A percentile compares a stretch with the other conserved stretches of the same genome.
Evolutionary conservation across 2,797 vertebrate genomes (phyloP).

Genomic region (Ptychadena robeensis): DNA sequence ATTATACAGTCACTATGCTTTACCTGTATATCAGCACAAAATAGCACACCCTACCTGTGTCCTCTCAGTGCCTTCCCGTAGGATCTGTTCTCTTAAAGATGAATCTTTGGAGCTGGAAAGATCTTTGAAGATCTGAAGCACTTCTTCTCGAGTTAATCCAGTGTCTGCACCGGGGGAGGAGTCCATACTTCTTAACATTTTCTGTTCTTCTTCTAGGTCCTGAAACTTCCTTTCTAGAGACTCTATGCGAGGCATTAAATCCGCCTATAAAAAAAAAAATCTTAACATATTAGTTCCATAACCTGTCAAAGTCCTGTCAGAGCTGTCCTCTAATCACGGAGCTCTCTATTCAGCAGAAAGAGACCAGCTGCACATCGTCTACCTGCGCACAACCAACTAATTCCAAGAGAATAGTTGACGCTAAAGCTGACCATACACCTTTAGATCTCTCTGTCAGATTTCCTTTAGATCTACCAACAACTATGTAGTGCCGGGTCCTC

Average conservation of each 20-base stretch:
- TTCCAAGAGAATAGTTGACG: no score
- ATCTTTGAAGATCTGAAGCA: slow-evolving; percentile 68
- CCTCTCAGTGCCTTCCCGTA: slow-evolving; percentile 51
- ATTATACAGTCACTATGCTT: not conserved
- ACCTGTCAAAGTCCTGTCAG: no score
- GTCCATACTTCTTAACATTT: slow-evolving; percentile 62
- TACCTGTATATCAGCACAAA: not conserved
- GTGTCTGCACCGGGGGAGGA: not conserved
- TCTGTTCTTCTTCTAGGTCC: slow-evolving; percentile 68
- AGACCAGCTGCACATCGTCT: no score
- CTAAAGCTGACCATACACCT: no score
- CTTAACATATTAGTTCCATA: not conserved
- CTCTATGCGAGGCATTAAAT: slow-evolving; percentile 72
- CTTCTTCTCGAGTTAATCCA: slow-evolving; percentile 62
- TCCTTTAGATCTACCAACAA: no score
- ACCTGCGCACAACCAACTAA: no score
- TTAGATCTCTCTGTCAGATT: no score
- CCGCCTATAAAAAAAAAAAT: slow-evolving; percentile 47
- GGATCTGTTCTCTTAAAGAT: slow-evolving; percentile 69
- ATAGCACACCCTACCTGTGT: slow-evolving; percentile 72
- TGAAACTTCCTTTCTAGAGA: slow-evolving; percentile 75
- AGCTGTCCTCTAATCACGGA: no score
- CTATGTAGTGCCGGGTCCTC: no score
- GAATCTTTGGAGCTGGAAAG: slow-evolving; percentile 68
- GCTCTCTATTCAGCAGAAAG: no score